phyloP scores from a whole-genome alignment of 1,140 invertebrate species.

The Drosophila setifemur region DNA sequence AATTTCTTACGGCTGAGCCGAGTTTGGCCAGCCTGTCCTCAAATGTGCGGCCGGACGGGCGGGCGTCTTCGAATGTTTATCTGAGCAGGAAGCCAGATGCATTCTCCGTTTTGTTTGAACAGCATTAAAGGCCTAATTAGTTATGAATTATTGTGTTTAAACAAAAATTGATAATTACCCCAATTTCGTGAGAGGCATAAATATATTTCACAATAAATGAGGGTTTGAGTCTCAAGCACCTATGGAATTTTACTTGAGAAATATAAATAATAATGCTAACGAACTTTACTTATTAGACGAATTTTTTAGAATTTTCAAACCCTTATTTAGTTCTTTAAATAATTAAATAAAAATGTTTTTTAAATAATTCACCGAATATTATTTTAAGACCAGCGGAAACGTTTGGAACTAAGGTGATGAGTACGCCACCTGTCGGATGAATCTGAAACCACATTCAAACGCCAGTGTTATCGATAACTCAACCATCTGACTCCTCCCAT shows the following conservation, averaged over 20 bases:
- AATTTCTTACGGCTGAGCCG: conserved; percentile 44
- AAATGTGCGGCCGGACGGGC: conserved; percentile 49
- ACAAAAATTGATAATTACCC: not conserved
- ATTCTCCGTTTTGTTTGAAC: not conserved
- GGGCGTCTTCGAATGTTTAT: conserved; percentile 20
- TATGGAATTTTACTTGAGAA: too few species aligned
- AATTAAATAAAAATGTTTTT: not conserved
- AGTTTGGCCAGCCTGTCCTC: conserved; percentile 13
- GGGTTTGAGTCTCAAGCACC: too few species aligned
- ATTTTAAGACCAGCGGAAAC: not conserved
- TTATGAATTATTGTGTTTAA: not conserved
- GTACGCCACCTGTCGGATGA: not conserved
- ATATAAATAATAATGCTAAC: too few species aligned
- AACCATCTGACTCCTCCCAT: not conserved
- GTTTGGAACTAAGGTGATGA: not conserved
- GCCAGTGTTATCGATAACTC: not conserved
- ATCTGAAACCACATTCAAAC: not conserved
- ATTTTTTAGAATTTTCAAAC: too few species aligned
- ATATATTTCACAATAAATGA: too few species aligned
- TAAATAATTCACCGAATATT: not conserved
- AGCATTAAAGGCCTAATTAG: not conserved
- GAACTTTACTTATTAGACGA: too few species aligned
- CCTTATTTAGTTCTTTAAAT: too few species aligned
- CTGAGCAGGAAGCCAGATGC: conserved; percentile 5
- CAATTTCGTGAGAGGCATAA: too few species aligned